phyloP scores from a whole-genome alignment of 2,113 vertebrate genomes.

The Falco punctatus region DNA sequence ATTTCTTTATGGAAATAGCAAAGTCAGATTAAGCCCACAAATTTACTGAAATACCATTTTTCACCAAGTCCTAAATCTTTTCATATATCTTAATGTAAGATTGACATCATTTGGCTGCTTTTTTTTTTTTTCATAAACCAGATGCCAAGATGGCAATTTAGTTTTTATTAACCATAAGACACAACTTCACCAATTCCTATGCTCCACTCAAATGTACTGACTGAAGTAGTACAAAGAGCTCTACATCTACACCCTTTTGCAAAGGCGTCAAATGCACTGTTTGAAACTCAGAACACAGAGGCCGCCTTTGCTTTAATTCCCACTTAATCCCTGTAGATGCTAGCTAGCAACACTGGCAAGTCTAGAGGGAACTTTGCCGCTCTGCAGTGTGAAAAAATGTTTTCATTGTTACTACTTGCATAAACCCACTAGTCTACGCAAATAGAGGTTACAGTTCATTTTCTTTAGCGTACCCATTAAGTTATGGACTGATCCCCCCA shows the following conservation, averaged over 20 bases:
- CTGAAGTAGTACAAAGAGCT: not conserved
- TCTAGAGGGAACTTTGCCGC: not conserved
- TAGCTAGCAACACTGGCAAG: not conserved
- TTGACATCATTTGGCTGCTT: not conserved
- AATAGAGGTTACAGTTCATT: not conserved
- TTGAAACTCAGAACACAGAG: not conserved
- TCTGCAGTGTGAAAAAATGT: not conserved
- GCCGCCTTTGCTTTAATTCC: not conserved
- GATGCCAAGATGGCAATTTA: not conserved
- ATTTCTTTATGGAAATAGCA: not conserved
- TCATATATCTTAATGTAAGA: not conserved
- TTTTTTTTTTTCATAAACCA: not conserved
- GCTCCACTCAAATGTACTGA: not conserved
- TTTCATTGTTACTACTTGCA: not conserved
- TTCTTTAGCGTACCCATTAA: not conserved
- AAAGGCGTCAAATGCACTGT: not conserved
- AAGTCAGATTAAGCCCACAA: not conserved
- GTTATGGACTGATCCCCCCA: not conserved
- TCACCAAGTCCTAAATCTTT: not conserved
- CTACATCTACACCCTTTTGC: not conserved
- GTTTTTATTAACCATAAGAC: not conserved
- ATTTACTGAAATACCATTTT: not conserved
- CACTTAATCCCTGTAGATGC: not conserved
- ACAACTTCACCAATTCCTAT: not conserved
- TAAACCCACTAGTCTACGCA: not conserved